Evolutionary conservation across 1,140 invertebrate genomes (phyloP).

Genomic region (Neodiprion pinetum): DNA sequence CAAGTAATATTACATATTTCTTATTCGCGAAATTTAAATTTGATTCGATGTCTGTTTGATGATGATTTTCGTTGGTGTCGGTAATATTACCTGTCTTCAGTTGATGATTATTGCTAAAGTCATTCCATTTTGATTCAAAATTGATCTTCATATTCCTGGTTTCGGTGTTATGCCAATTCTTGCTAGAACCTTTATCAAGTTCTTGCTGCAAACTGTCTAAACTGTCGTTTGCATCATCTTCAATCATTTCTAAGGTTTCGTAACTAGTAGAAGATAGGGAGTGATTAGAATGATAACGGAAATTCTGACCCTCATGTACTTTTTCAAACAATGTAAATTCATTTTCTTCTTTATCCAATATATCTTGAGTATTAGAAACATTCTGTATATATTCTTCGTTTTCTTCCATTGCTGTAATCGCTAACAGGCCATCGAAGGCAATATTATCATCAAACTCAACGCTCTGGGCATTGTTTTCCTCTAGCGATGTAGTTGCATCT

Average conservation of each 20-base stretch:
- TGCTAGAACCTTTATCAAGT: background rate
- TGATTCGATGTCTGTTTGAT: background rate
- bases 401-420: background rate
- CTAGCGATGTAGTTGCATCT: background rate
- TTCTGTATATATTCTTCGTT: constrained; percentile 1
- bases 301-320: background rate
- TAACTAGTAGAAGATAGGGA: background rate
- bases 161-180: background rate
- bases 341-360: background rate
- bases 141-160: background rate
- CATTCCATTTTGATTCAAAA: background rate
- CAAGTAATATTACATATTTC: background rate
- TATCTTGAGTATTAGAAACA: background rate
- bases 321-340: background rate
- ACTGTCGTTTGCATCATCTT: background rate
- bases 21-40: background rate
- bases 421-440: background rate
- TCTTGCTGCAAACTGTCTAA: background rate
- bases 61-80: background rate
- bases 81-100: background rate
- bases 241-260: background rate
- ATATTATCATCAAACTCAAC: background rate
- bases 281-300: background rate
- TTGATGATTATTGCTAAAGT: background rate
- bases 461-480: background rate